phyloP scores from a whole-genome alignment of 2,113 vertebrate genomes.

The Nothocercus julius region DNA sequence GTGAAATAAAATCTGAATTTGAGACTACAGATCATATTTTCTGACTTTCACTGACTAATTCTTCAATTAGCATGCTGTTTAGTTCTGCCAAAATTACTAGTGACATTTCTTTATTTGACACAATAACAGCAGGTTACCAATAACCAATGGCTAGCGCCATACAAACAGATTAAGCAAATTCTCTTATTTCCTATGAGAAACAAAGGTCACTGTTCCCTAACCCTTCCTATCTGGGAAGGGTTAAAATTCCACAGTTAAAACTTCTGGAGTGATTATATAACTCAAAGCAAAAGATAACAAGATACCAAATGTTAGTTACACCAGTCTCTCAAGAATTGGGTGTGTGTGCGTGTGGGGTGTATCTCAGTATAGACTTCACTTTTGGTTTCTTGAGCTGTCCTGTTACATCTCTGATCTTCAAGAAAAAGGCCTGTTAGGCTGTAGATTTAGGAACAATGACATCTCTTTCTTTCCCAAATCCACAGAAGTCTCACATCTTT shows the following conservation, averaged over 20 bases:
- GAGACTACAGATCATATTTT: slow-evolving; percentile 36
- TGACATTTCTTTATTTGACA: slow-evolving; percentile 62
- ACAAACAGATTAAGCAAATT: slow-evolving; percentile 61
- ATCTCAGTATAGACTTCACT: background rate
- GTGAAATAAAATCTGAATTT: slow-evolving; percentile 49
- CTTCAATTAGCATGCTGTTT: slow-evolving; percentile 58
- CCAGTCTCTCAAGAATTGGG: background rate
- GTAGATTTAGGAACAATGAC: background rate
- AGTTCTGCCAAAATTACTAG: slow-evolving; percentile 55
- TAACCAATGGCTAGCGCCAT: slow-evolving; percentile 53
- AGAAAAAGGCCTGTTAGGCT: background rate
- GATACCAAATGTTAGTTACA: slow-evolving; percentile 5
- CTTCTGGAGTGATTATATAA: background rate
- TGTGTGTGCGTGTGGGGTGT: too few species aligned
- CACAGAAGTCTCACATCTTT: background rate
- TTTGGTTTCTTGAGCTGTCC: background rate
- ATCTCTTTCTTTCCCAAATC: background rate
- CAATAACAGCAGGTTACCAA: slow-evolving; percentile 43
- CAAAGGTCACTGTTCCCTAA: background rate
- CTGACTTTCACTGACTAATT: slow-evolving; percentile 40
- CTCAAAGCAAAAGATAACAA: slow-evolving; percentile 31
- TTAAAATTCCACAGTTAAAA: slow-evolving; percentile 46
- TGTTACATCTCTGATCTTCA: background rate
- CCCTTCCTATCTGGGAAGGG: background rate
- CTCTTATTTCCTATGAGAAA: slow-evolving; percentile 29